phyloP scores from a whole-genome alignment of 2,888 invertebrate genomes.

The Eurois occulta region DNA sequence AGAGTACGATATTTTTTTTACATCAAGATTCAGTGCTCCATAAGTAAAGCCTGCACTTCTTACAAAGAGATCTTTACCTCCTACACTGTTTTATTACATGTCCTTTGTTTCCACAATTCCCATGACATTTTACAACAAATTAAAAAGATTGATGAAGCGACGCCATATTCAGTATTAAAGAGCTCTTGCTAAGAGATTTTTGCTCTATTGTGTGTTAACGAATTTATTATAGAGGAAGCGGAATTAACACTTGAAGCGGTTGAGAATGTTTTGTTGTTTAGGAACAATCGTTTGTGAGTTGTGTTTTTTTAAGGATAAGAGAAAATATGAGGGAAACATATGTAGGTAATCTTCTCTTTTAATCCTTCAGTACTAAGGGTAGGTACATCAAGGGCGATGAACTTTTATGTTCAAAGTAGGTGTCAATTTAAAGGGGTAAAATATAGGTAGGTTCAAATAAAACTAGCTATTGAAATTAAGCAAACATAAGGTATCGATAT shows the following conservation, averaged over 20 bases:
- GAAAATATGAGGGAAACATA: slow-evolving; percentile 3
- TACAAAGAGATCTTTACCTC: slow-evolving; percentile 6
- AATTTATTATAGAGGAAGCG: slow-evolving; percentile 44
- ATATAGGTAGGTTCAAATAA: not conserved
- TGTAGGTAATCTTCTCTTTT: not conserved
- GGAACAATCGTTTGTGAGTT: slow-evolving; percentile 12
- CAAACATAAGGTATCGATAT: no score
- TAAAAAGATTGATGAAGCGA: slow-evolving; percentile 42
- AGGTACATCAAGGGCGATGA: not conserved
- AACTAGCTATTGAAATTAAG: no score
- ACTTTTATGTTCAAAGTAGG: not conserved
- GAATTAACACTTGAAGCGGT: slow-evolving; percentile 57
- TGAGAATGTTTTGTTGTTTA: slow-evolving; percentile 45
- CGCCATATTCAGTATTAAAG: slow-evolving; percentile 34
- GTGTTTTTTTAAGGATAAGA: not conserved
- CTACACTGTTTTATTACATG: slow-evolving; percentile 42
- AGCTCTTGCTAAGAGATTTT: slow-evolving; percentile 26
- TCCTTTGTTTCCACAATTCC: slow-evolving; percentile 54
- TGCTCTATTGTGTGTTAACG: slow-evolving; percentile 53
- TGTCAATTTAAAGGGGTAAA: not conserved
- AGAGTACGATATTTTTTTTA: not conserved
- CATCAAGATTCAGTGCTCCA: not conserved
- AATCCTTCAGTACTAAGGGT: not conserved
- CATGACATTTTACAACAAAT: slow-evolving; percentile 60
- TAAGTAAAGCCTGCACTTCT: not conserved